Conservation (phyloP, 2,113 vertebrate species). For the Propithecus coquereli region DNA sequence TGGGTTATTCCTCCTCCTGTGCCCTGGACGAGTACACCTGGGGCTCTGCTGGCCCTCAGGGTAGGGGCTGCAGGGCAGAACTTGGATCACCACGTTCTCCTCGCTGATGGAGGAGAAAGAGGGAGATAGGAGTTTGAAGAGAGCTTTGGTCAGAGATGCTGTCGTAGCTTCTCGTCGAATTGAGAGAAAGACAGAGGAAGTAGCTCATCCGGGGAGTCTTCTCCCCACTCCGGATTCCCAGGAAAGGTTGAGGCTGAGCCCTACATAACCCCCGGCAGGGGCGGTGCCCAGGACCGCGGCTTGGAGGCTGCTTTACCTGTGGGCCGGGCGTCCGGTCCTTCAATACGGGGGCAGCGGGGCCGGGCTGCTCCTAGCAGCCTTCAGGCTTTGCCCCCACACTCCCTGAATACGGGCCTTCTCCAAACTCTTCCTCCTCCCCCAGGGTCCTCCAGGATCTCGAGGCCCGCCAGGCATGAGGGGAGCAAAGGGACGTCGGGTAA, state of each 20-base stretch:
- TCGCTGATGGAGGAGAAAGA: neutral
- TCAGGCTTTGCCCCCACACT: neutral
- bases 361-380: fast-evolving
- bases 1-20: too few species aligned
- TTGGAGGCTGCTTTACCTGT: neutral
- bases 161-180: neutral
- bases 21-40: neutral
- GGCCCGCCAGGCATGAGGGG: constrained; percentile 90
- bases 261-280: neutral
- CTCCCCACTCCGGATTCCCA: neutral
- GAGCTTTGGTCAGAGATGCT: neutral
- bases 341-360: neutral
- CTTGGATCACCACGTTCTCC: neutral
- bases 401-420: neutral
- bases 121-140: neutral
- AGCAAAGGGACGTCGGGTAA: constrained; percentile 92
- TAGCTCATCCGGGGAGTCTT: neutral
- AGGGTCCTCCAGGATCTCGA: constrained; percentile 90
- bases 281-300: neutral
- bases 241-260: neutral
- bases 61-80: neutral
- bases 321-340: too few species aligned
- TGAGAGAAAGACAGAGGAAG: neutral
- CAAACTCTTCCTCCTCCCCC: constrained; percentile 44
- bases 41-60: neutral